These are phyloP conservation scores for Acanthurus lineatus DNA, from an alignment of 2,797 vertebrate genomes.

Conservation along the genomic window DNA sequence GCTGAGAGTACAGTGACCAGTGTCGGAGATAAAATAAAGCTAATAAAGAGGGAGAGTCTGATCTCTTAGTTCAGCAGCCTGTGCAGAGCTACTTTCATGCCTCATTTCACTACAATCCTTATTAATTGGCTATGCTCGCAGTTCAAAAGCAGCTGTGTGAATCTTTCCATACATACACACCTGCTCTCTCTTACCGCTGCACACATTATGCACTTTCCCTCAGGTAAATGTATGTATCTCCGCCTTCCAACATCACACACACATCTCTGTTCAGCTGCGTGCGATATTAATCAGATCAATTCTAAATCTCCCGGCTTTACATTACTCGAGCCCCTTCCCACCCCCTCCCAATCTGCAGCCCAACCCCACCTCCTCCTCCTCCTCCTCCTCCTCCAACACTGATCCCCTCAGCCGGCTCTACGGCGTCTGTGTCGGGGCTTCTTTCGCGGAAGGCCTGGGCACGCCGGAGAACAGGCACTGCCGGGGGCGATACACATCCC, in stretches of 20 bases:
- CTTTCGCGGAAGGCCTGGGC: conserved; percentile 70
- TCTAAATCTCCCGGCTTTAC: conserved; percentile 77
- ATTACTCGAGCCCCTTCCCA: conserved; percentile 41
- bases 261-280: conserved; percentile 55
- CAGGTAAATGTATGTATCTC: conserved; percentile 45
- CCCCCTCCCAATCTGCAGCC: not conserved
- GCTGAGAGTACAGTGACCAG: not conserved
- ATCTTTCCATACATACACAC: conserved; percentile 23
- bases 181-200: conserved; percentile 22
- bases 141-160: conserved; percentile 47
- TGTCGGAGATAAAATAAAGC: conserved; percentile 29
- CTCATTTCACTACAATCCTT: conserved; percentile 61
- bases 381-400: conserved; percentile 6
- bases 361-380: not conserved
- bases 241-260: conserved; percentile 33
- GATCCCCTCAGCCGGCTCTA: conserved; percentile 58
- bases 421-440: conserved; percentile 60
- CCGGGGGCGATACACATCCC: conserved; percentile 88
- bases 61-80: conserved; percentile 37
- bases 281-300: conserved; percentile 77
- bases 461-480: conserved; percentile 78
- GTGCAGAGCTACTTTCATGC: conserved; percentile 58
- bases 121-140: conserved; percentile 72
- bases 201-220: conserved; percentile 46
- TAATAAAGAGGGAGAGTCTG: conserved; percentile 36